Evolutionary conservation across 1,140 invertebrate genomes (phyloP).

Genomic region (Hylyphantes graminicola): DNA sequence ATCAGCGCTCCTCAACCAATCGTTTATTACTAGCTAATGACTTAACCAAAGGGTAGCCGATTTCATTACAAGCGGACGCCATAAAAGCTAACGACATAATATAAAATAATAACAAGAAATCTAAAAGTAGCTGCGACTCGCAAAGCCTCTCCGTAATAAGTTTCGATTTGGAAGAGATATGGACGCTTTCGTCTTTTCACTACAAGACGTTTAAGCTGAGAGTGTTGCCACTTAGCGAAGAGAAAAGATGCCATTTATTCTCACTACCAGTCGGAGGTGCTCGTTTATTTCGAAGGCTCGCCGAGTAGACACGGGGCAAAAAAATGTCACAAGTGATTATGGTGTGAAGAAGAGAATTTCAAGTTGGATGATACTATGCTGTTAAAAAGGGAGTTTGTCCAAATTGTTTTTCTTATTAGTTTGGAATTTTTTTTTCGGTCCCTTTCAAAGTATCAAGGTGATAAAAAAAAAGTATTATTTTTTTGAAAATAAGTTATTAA

Average conservation of each 20-base stretch:
- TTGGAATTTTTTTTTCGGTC: no score
- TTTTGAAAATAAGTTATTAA: no score
- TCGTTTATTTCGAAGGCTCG: constrained; percentile 55
- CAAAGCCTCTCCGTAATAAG: constrained; percentile 49
- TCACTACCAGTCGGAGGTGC: constrained; percentile 34
- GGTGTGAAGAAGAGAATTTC: background rate
- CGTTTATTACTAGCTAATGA: constrained; percentile 58
- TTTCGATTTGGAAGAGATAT: constrained; percentile 59
- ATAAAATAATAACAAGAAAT: constrained; percentile 42
- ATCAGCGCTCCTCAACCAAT: constrained; percentile 19
- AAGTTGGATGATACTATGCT: background rate
- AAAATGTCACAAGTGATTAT: constrained; percentile 58
- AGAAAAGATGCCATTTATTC: constrained; percentile 55
- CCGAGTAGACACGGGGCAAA: constrained; percentile 38
- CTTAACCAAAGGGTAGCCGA: constrained; percentile 54
- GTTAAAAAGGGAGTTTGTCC: no score
- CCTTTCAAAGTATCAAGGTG: no score
- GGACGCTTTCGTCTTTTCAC: constrained; percentile 29
- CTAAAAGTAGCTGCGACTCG: background rate
- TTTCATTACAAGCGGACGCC: constrained; percentile 53
- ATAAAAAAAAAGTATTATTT: no score
- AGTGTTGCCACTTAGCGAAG: constrained; percentile 52
- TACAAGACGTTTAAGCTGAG: constrained; percentile 54
- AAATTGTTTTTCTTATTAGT: no score
- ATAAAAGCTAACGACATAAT: constrained; percentile 60